phyloP scores from a whole-genome alignment of 2,113 vertebrate species.

The Caretta caretta region DNA sequence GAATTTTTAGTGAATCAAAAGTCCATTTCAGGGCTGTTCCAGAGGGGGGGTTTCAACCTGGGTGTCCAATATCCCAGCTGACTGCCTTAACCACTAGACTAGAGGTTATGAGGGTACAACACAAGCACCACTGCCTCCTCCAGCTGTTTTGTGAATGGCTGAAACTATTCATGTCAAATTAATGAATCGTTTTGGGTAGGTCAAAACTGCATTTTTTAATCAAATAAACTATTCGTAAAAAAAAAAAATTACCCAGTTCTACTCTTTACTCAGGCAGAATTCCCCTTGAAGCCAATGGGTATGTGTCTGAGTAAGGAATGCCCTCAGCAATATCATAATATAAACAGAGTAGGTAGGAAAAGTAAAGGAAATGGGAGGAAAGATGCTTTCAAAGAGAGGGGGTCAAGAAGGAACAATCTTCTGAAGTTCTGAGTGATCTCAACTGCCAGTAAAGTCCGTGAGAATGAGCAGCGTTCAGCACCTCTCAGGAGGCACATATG shows the following conservation, averaged over 20 bases:
- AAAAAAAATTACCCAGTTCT: not conserved
- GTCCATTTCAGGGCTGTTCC: not conserved
- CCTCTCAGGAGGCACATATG: not conserved
- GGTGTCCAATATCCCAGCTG: not conserved
- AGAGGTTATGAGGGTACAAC: not conserved
- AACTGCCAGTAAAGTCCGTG: not conserved
- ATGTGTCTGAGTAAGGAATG: not conserved
- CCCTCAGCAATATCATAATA: not conserved
- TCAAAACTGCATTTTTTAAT: not conserved
- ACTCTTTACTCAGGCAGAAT: not conserved
- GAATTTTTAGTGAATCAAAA: not conserved
- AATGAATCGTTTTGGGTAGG: not conserved
- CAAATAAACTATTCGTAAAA: not conserved
- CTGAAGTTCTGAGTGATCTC: not conserved
- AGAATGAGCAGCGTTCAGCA: not conserved
- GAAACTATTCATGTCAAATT: not conserved
- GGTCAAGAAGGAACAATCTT: not conserved
- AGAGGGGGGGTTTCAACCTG: not conserved
- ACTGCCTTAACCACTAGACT: not conserved
- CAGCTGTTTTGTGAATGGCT: not conserved
- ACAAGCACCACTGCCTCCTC: not conserved
- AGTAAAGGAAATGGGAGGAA: not conserved
- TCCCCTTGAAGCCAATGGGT: fast-evolving
- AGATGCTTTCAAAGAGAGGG: not conserved
- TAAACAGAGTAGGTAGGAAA: not conserved